Conservation (phyloP, 2,888 invertebrate genomes). For the Rhopalosiphum nymphaeae region DNA sequence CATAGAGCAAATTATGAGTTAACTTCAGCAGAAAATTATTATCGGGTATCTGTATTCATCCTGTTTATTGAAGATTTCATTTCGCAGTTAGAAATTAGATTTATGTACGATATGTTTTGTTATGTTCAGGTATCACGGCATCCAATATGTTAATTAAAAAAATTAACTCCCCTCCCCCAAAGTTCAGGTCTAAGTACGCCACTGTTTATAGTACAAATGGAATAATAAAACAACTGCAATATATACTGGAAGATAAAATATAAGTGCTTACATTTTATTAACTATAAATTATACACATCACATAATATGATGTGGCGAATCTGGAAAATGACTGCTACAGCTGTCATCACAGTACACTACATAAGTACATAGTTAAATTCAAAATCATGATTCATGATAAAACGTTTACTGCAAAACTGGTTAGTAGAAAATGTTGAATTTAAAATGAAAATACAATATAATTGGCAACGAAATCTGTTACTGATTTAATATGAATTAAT, state of each 20-base stretch:
- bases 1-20: no score
- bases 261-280: not conserved
- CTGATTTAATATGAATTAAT: not conserved
- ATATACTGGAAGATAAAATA: not conserved
- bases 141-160: no score
- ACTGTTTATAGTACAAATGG: not conserved
- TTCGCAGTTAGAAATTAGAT: no score
- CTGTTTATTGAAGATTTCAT: no score
- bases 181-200: no score
- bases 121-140: no score
- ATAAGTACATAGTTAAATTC: not conserved
- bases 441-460: not conserved
- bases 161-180: no score
- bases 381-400: not conserved
- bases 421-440: not conserved
- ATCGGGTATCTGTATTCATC: no score
- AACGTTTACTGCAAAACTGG: not conserved
- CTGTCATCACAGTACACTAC: not conserved
- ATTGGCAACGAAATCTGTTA: not conserved
- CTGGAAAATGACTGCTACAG: not conserved
- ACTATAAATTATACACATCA: not conserved
- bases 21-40: no score
- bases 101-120: no score
- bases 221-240: not conserved
- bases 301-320: not conserved